A percentile compares a stretch with the other conserved stretches of the same genome.
phyloP scores from a whole-genome alignment of 2,888 invertebrate genomes.

The Diadegma fenestrale region DNA sequence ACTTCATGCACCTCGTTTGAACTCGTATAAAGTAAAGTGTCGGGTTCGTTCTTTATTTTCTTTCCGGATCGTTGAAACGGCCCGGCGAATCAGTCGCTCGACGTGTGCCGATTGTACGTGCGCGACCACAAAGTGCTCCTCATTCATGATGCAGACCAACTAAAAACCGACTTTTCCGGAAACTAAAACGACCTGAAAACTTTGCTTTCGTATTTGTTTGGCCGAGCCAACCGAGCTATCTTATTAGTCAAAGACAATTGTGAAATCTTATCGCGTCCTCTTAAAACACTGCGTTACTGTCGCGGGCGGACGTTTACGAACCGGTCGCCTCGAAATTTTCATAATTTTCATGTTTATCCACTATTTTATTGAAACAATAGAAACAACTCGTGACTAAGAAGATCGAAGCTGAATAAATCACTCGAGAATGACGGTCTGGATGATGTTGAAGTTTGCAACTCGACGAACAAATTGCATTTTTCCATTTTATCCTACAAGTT shows the following conservation, averaged over 20 bases:
- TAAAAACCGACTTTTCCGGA: constrained; percentile 6
- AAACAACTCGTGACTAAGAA: no score
- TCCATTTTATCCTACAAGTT: background rate
- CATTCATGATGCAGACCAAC: constrained; percentile 15
- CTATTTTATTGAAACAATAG: no score
- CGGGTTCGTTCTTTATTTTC: constrained; percentile 40
- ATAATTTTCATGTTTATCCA: background rate
- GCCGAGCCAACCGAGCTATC: background rate
- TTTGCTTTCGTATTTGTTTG: constrained; percentile 17
- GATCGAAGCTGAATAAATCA: no score
- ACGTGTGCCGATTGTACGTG: constrained; percentile 44
- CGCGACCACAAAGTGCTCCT: constrained; percentile 44
- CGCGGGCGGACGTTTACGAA: background rate
- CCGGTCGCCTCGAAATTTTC: background rate
- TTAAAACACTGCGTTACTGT: background rate
- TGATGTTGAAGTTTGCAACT: no score
- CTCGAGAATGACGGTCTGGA: no score
- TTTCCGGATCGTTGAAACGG: constrained; percentile 39
- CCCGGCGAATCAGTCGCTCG: constrained; percentile 39
- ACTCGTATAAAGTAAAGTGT: constrained; percentile 39
- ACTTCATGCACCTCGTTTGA: constrained; percentile 35
- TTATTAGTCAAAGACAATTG: background rate
- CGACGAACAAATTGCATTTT: background rate
- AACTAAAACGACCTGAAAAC: constrained; percentile 38
- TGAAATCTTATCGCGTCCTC: background rate